phyloP scores from a whole-genome alignment of 1,140 invertebrate species.

The Micrasema longulum region DNA sequence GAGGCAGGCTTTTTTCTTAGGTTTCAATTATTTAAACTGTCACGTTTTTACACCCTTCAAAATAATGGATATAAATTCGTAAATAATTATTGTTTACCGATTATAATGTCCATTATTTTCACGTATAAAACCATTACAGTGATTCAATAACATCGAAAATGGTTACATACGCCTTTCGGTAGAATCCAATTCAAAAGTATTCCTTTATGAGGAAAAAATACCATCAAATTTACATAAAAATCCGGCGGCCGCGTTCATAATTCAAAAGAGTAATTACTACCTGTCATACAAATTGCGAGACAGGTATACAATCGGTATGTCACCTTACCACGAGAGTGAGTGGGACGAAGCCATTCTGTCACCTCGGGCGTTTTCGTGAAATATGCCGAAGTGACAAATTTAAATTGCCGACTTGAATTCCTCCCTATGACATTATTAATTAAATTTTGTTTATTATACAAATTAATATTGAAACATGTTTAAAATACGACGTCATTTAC shows the following conservation, averaged over 20 bases:
- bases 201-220: constrained; percentile 27
- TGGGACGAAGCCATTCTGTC: not conserved
- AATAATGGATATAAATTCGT: too few species aligned
- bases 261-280: constrained; percentile 45
- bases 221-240: constrained; percentile 41
- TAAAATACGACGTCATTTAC: not conserved
- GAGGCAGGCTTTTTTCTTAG: too few species aligned
- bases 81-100: too few species aligned
- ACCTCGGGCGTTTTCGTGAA: not conserved
- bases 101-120: constrained; percentile 29
- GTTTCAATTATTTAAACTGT: too few species aligned
- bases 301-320: constrained; percentile 13
- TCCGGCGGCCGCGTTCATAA: constrained; percentile 30
- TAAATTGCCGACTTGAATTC: not conserved
- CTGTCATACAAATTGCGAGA: constrained; percentile 43
- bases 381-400: constrained; percentile 19
- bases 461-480: not conserved
- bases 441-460: not conserved
- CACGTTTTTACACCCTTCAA: too few species aligned
- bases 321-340: not conserved
- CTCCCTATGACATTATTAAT: constrained; percentile 11
- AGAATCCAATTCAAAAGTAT: constrained; percentile 10
- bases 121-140: constrained; percentile 13
- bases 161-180: not conserved
- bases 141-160: constrained; percentile 7